Evolutionary conservation across 2,113 vertebrate species (phyloP).

Genomic region (Andinoacara biseriatus): DNA sequence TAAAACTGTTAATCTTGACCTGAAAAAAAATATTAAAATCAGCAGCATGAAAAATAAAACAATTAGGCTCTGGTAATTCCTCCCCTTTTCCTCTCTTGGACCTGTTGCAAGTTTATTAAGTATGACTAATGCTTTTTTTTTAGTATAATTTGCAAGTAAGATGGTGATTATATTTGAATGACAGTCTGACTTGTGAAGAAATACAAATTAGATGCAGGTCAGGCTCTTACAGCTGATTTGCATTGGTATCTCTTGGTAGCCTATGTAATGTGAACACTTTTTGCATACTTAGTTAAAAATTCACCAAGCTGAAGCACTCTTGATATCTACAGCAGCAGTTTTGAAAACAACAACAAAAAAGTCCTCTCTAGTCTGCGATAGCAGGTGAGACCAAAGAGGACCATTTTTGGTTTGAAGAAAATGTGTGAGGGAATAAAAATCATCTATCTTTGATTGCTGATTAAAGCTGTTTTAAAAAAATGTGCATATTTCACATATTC

Average conservation of each 20-base stretch:
- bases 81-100: no score
- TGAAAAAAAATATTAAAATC: neutral
- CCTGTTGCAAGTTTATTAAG: neutral
- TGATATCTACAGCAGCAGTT: neutral
- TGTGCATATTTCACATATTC: neutral
- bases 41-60: neutral
- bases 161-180: slow-evolving; percentile 2
- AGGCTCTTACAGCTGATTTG: slow-evolving; percentile 11
- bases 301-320: neutral
- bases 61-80: neutral
- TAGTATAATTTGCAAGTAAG: slow-evolving; percentile 37
- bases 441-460: neutral
- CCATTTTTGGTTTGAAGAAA: neutral
- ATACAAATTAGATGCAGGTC: neutral
- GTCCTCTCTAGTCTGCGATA: neutral
- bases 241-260: slow-evolving; percentile 17
- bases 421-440: neutral
- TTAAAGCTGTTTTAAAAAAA: neutral
- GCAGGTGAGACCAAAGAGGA: neutral
- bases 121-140: slow-evolving; percentile 10
- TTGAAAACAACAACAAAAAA: neutral
- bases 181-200: neutral
- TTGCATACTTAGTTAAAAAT: slow-evolving; percentile 8
- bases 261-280: neutral
- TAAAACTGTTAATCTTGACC: neutral